Evolutionary conservation across 2,113 vertebrate genomes (phyloP).

Genomic region (Rutilus rutilus): DNA sequence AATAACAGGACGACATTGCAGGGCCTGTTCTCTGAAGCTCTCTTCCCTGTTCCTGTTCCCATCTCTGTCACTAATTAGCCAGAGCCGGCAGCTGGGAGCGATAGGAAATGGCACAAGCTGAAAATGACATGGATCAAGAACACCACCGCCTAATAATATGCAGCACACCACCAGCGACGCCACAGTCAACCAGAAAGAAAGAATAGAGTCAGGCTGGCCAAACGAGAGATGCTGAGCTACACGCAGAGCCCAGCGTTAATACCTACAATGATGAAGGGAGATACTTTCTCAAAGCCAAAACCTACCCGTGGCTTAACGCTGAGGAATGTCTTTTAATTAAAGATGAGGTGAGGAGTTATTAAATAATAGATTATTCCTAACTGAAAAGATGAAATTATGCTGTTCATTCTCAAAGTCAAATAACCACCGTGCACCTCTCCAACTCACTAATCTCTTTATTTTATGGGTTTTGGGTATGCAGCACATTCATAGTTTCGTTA

Average conservation of each 20-base stretch:
- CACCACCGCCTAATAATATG: conserved; percentile 46
- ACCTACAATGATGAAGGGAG: conserved; percentile 14
- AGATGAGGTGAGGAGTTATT: conserved; percentile 10
- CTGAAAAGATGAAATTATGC: conserved; percentile 18
- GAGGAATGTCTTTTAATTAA: conserved; percentile 43
- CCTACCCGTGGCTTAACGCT: conserved; percentile 14
- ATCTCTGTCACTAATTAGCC: conserved; percentile 56
- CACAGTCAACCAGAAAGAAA: conserved; percentile 21
- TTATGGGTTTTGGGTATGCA: conserved; percentile 6
- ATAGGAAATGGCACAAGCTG: conserved; percentile 53
- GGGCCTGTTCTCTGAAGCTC: conserved; percentile 43
- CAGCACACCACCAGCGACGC: conserved; percentile 9
- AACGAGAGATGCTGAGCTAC: neutral
- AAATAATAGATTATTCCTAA: conserved; percentile 47
- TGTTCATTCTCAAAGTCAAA: conserved; percentile 17
- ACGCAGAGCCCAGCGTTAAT: neutral
- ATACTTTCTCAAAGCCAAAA: conserved; percentile 3
- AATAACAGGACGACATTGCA: conserved; percentile 27
- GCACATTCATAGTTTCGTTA: neutral
- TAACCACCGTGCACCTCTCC: neutral
- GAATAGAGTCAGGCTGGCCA: neutral
- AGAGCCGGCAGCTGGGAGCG: conserved; percentile 54
- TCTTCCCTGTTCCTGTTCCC: conserved; percentile 13
- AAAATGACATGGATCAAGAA: conserved; percentile 48
- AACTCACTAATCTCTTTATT: conserved; percentile 12